Evolutionary conservation across 2,113 vertebrate genomes (phyloP).

Genomic region (Notothenia coriiceps): DNA sequence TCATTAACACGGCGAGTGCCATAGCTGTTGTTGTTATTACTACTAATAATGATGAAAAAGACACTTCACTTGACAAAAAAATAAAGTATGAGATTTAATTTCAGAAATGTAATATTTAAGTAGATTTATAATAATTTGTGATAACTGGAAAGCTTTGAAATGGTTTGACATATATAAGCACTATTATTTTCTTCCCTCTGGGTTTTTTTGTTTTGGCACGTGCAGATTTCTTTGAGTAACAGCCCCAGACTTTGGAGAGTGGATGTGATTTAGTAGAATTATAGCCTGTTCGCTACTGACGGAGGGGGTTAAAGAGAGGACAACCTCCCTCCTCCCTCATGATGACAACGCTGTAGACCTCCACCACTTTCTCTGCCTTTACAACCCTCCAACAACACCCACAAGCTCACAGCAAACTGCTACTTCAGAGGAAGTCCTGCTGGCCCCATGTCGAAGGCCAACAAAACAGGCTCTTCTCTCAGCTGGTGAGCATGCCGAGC

Average conservation of each 20-base stretch:
- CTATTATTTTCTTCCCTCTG: background rate
- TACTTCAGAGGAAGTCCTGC: constrained; percentile 75
- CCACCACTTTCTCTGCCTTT: constrained; percentile 5
- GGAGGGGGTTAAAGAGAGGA: constrained; percentile 43
- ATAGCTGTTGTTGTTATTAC: too few relatives aligned
- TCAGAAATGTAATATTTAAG: background rate
- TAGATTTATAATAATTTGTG: background rate
- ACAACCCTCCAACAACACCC: constrained; percentile 7
- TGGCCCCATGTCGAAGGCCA: constrained; percentile 61
- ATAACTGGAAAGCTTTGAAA: background rate
- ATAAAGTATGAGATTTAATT: background rate
- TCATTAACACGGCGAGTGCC: too few relatives aligned
- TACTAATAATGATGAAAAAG: too few relatives aligned
- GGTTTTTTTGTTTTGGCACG: background rate
- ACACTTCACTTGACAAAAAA: background rate
- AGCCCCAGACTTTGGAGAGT: constrained; percentile 32
- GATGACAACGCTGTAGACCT: constrained; percentile 12
- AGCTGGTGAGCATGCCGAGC: constrained; percentile 32
- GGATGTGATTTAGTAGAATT: constrained; percentile 65
- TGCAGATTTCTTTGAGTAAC: constrained; percentile 24
- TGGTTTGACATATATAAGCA: background rate
- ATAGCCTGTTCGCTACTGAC: constrained; percentile 18
- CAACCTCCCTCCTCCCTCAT: constrained; percentile 29
- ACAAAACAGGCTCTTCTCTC: constrained; percentile 60
- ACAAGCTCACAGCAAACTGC: constrained; percentile 70